A percentile compares a stretch with the other conserved stretches of the same genome.
Evolutionary conservation across 2,113 vertebrate genomes (phyloP).

Genomic region (Oryzias curvinotus): DNA sequence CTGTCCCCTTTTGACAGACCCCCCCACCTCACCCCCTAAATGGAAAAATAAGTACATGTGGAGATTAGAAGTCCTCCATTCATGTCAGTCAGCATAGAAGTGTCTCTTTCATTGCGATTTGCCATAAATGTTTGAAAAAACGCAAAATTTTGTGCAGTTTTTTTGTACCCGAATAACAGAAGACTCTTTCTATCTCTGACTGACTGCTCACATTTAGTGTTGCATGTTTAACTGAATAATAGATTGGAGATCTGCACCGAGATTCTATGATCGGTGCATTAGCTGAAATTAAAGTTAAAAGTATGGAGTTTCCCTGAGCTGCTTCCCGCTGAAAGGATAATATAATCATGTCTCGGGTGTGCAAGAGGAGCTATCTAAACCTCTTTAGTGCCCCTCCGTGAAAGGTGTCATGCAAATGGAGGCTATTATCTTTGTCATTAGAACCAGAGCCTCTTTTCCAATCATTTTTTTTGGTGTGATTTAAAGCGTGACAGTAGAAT

Average conservation of each 20-base stretch:
- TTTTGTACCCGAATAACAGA: conserved; percentile 37
- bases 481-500: conserved; percentile 31
- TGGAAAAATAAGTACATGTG: conserved; percentile 45
- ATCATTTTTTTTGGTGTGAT: neutral
- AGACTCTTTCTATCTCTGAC: conserved; percentile 27
- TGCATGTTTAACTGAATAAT: conserved; percentile 36
- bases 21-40: conserved; percentile 50
- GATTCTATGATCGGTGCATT: conserved; percentile 45
- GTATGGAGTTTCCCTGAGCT: conserved; percentile 31
- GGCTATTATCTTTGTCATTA: conserved; percentile 61
- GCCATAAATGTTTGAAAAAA: conserved; percentile 1
- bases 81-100: conserved; percentile 38
- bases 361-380: conserved; percentile 48
- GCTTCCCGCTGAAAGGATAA: conserved; percentile 51
- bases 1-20: conserved; percentile 42
- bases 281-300: conserved; percentile 2
- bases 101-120: conserved; percentile 45
- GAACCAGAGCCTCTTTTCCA: conserved; percentile 16
- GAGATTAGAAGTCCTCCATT: conserved; percentile 28
- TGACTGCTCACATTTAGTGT: conserved; percentile 39
- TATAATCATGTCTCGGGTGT: conserved; percentile 38
- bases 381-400: conserved; percentile 58
- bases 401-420: conserved; percentile 69
- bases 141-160: conserved; percentile 31
- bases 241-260: conserved; percentile 35